Evolutionary conservation across 2,888 invertebrate genomes (phyloP).

Genomic region (Aphelenchoides bicaudatus): DNA sequence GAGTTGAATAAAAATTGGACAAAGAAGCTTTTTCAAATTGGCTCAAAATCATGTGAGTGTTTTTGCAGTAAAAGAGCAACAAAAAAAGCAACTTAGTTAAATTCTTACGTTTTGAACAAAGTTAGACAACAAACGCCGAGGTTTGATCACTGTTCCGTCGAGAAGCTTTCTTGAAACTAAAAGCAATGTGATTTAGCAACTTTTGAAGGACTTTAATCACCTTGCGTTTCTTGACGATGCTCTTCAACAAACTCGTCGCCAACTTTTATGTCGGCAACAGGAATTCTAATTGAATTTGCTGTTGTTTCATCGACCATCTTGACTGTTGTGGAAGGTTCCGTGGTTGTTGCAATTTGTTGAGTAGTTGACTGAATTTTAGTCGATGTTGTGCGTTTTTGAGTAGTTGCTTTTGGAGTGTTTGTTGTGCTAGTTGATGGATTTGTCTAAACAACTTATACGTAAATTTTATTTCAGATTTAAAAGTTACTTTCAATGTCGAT

Average conservation of each 20-base stretch:
- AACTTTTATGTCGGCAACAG: neutral
- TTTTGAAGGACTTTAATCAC: neutral
- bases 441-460: too few relatives aligned
- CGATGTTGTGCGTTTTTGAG: too few relatives aligned
- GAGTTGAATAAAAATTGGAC: neutral
- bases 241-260: neutral
- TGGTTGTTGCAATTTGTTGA: neutral
- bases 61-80: neutral
- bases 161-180: neutral
- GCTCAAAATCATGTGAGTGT: neutral
- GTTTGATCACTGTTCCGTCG: conserved; percentile 2
- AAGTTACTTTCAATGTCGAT: too few relatives aligned
- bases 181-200: neutral
- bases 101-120: neutral
- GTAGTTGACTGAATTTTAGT: neutral
- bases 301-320: neutral
- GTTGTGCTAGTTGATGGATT: too few relatives aligned
- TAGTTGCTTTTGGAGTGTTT: too few relatives aligned
- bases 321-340: neutral
- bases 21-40: neutral
- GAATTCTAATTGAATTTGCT: neutral
- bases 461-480: too few relatives aligned
- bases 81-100: neutral
- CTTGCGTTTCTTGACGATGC: neutral
- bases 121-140: neutral